These are phyloP conservation scores for Nebria ingens DNA, from an alignment of 1,140 invertebrate genomes.

Conservation along the genomic window DNA sequence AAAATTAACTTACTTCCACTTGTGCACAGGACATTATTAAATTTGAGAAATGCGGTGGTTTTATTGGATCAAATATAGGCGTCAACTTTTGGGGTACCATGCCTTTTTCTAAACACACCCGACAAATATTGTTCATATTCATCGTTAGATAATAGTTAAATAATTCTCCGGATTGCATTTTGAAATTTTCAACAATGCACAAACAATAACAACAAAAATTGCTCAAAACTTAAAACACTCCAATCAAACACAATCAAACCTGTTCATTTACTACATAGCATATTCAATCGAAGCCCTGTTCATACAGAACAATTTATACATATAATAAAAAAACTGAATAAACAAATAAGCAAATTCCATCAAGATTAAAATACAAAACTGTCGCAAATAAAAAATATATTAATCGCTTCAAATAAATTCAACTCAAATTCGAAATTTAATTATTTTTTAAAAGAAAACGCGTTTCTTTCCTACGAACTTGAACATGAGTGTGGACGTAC, in stretches of 20 bases:
- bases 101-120: conserved; percentile 52
- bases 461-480: no score
- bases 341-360: no score
- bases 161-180: conserved; percentile 24
- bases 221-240: not conserved
- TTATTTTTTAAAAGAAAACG: no score
- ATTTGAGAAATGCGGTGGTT: conserved; percentile 40
- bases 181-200: not conserved
- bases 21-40: conserved; percentile 54
- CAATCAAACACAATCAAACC: not conserved
- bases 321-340: no score
- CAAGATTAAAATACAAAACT: no score
- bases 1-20: conserved; percentile 39
- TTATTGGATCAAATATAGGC: conserved; percentile 47
- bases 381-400: no score
- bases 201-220: conserved; percentile 8
- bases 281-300: no score
- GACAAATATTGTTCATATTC: conserved; percentile 42
- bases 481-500: no score
- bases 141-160: conserved; percentile 31
- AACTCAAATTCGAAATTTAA: no score
- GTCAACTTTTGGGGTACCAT: conserved; percentile 47
- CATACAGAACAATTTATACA: no score
- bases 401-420: no score
- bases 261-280: conserved; percentile 1